Conservation (phyloP, 2,113 vertebrate genomes). For the Hypocryptadius cinnamomeus region DNA sequence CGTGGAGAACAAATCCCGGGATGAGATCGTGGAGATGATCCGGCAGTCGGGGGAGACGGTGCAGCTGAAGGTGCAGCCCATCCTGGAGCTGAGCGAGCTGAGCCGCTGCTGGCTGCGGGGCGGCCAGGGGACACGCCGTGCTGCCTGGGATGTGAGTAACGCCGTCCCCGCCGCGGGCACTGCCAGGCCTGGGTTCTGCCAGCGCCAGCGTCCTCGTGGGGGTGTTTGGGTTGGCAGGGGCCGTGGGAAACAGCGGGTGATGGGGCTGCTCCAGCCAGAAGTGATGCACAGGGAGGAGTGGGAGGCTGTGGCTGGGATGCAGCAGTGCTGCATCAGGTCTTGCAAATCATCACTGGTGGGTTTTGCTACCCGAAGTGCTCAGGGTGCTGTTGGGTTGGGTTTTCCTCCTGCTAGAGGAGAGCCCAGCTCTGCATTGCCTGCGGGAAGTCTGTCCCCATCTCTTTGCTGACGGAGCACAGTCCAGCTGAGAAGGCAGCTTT, state of each 20-base stretch:
- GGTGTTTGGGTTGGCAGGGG: not conserved
- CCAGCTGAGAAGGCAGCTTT: not conserved
- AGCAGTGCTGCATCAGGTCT: not conserved
- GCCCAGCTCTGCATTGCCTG: not conserved
- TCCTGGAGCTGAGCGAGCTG: constrained; percentile 90
- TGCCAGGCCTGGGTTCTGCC: not conserved
- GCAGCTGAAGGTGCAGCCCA: constrained; percentile 92
- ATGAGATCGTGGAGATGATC: constrained; percentile 99
- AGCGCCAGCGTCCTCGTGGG: accelerated
- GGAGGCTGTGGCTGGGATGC: not conserved
- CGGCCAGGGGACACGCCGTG: constrained; percentile 63
- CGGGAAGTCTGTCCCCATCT: not conserved
- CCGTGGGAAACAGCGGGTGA: not conserved
- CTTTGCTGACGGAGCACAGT: not conserved
- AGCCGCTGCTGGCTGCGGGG: constrained; percentile 88
- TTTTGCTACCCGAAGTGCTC: not conserved
- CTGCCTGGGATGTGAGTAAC: constrained; percentile 82
- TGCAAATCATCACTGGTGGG: accelerated
- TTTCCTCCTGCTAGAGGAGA: not conserved
- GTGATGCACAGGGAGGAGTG: not conserved
- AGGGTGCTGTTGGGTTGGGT: not conserved
- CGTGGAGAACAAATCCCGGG: constrained; percentile 88
- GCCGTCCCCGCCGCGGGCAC: accelerated
- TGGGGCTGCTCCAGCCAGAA: accelerated
- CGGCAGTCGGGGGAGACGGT: constrained; percentile 91